These are phyloP conservation scores for Euura saliciscinereae DNA, from an alignment of 1,140 invertebrate genomes.

Conservation along the genomic window DNA sequence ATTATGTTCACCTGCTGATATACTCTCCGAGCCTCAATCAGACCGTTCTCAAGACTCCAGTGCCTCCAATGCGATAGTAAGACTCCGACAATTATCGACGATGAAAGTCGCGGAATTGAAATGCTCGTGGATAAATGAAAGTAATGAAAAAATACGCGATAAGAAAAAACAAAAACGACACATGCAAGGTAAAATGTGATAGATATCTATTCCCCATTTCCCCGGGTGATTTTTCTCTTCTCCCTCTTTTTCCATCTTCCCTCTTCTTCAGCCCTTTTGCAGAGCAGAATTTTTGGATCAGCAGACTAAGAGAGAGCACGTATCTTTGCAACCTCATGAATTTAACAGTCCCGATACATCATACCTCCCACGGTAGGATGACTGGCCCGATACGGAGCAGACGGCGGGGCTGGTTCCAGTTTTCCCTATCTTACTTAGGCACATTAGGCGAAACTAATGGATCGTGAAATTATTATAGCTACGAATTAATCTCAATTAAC, in stretches of 20 bases:
- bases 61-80: constrained; percentile 23
- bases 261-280: too few species aligned
- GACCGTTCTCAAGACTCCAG: not conserved
- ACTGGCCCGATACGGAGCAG: not conserved
- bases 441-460: constrained; percentile 14
- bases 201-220: too few species aligned
- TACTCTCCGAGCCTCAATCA: constrained; percentile 25
- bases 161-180: too few species aligned
- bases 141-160: too few species aligned
- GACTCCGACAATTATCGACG: not conserved
- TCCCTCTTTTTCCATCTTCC: too few species aligned
- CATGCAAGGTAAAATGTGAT: too few species aligned
- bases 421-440: not conserved
- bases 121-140: too few species aligned
- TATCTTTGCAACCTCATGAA: not conserved
- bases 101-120: too few species aligned
- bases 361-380: not conserved
- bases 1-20: constrained; percentile 21
- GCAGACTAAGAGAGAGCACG: not conserved
- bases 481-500: constrained; percentile 26
- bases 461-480: constrained; percentile 22
- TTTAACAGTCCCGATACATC: constrained; percentile 4
- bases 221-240: too few species aligned
- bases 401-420: not conserved
- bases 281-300: too few species aligned